Evolutionary conservation across 2,888 invertebrate species (phyloP).

Genomic region (Dione juno): DNA sequence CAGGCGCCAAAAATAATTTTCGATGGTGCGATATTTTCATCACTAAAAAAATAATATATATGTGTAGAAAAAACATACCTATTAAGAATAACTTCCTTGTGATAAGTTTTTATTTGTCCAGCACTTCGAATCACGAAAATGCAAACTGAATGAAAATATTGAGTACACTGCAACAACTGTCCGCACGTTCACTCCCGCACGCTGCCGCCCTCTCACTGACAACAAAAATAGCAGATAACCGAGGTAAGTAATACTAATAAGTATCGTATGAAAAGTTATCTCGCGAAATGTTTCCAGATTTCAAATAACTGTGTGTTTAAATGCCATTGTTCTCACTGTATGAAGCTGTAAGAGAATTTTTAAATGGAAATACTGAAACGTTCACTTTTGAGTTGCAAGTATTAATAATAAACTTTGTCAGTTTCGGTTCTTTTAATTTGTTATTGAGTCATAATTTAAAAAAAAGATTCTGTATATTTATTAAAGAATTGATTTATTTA

Average conservation of each 20-base stretch:
- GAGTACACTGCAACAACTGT: conserved; percentile 30
- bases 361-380: conserved; percentile 2
- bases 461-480: no score
- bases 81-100: neutral
- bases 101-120: neutral
- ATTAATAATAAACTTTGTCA: neutral
- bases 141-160: conserved; percentile 24
- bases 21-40: conserved; percentile 48
- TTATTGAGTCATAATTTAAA: no score
- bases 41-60: neutral
- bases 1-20: conserved; percentile 65
- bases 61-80: conserved; percentile 6
- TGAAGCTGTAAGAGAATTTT: neutral
- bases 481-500: no score
- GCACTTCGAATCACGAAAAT: conserved; percentile 4
- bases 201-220: conserved; percentile 57
- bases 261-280: conserved; percentile 47
- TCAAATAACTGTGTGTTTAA: conserved; percentile 21
- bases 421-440: no score
- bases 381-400: conserved; percentile 1
- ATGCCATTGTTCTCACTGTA: conserved; percentile 30
- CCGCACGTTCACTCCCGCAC: conserved; percentile 58
- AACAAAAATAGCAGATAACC: conserved; percentile 67
- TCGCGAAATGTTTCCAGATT: conserved; percentile 33
- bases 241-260: no score